These are phyloP conservation scores for Xanthia togata DNA, from an alignment of 2,888 invertebrate genomes.

Conservation along the genomic window DNA sequence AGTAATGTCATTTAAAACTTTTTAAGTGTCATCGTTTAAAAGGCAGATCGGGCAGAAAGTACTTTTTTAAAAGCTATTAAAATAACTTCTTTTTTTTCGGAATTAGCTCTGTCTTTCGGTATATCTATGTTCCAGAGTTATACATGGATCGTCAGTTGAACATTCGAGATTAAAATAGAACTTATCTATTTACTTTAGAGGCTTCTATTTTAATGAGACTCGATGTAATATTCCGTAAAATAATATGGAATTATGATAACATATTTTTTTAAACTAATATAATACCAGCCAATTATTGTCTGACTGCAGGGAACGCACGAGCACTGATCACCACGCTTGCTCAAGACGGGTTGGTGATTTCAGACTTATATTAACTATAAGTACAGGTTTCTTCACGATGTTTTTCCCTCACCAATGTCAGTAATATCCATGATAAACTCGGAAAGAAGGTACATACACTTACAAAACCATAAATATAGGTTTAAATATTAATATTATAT, in stretches of 20 bases:
- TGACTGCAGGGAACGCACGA: background rate
- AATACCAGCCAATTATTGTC: no score
- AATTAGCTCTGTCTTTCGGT: background rate
- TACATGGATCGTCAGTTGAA: background rate
- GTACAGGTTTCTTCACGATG: background rate
- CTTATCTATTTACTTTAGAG: background rate
- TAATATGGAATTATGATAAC: background rate
- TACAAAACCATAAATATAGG: background rate
- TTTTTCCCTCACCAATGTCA: background rate
- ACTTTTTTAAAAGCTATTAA: slow-evolving; percentile 42
- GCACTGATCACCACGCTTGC: background rate
- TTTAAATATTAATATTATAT: background rate
- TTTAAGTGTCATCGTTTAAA: slow-evolving; percentile 59
- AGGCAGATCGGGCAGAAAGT: slow-evolving; percentile 53
- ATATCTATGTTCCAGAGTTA: background rate
- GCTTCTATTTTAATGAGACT: background rate
- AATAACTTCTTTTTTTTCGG: slow-evolving; percentile 40
- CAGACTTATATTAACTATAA: no score
- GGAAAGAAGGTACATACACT: background rate
- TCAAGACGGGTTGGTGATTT: no score
- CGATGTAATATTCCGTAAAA: background rate
- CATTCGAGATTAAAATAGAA: background rate
- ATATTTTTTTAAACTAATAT: no score
- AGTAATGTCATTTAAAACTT: slow-evolving; percentile 62
- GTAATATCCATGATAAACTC: background rate